Evolutionary conservation across 2,797 vertebrate species (phyloP), one percentile per base, ranked within the genome.

Genomic region (Poecilia gillii): DNA sequence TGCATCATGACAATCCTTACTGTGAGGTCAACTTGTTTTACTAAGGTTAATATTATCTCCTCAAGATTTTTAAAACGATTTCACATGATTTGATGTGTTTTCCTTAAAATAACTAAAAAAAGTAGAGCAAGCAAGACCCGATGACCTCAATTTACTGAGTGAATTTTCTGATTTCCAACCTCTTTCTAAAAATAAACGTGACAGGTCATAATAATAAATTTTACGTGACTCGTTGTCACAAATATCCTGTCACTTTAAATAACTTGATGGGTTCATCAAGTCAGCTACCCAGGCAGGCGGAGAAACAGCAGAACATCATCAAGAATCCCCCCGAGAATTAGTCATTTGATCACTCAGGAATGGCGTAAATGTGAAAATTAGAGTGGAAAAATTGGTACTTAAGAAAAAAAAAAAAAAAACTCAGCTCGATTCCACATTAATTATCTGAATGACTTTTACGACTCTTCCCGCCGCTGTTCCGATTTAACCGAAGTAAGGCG

Each of bases 331-430:
- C 62, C 14, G 74, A 82, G 77, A 57, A 46, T 85, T 77, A 75
- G 45, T 72, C n/a, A 75, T 77, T 85, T 84, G 41, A 83, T 87
- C 71, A 81, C 73, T 80, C 80, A 81, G 74, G 9, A 25, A 82
- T 64, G 82, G 68, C 83, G 64, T 77, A 74, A 86, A 84, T 64
- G n/a, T 80, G 75, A 87, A 86, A 79, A 76, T 31, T 43, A 23
- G 75, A 68, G 77, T 62, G 41, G 66, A 25, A 82, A 90, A 88
- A 86, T 1, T 80, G 84, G 87, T 59, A 76, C 76, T 71, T 71
- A 4, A 81, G 89, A 80, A 84, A 82, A 83, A 36, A 33, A 4
- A 81, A 88, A 82, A 84, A 82, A 36, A 20, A 41, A 57, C 41
- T 77, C 23, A 53, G 82, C 64, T 84, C 41, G 66, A 79, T 82